phyloP scores from a whole-genome alignment of 1,140 invertebrate species.

The Bombus vancouverensis region DNA sequence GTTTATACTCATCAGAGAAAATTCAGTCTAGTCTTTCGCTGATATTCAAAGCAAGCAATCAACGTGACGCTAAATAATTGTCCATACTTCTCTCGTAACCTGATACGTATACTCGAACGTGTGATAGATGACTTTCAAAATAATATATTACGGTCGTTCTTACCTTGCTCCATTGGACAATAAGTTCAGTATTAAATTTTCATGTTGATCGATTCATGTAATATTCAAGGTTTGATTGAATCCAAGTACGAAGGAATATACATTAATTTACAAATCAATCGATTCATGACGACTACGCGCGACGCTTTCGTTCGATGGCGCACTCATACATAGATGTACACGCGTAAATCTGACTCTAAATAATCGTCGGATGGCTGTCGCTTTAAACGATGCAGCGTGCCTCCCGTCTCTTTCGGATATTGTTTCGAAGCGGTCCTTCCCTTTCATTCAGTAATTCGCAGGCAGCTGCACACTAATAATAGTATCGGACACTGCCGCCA shows the following conservation, averaged over 20 bases:
- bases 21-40: background rate
- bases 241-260: background rate
- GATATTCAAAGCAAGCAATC: background rate
- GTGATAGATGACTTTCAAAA: constrained; percentile 24
- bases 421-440: constrained; percentile 77
- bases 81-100: constrained; percentile 5
- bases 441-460: constrained; percentile 80
- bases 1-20: constrained; percentile 12
- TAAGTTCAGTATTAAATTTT: background rate
- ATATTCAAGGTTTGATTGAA: constrained; percentile 13
- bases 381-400: constrained; percentile 49
- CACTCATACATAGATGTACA: background rate
- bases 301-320: background rate
- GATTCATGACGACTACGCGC: background rate
- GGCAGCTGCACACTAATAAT: constrained; percentile 82
- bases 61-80: constrained; percentile 19
- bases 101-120: background rate
- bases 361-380: constrained; percentile 67
- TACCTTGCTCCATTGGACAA: background rate
- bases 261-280: constrained; percentile 30
- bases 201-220: background rate
- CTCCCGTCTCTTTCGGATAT: constrained; percentile 70
- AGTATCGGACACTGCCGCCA: constrained; percentile 75
- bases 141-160: background rate
- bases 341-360: constrained; percentile 30